Evolutionary conservation across 2,888 invertebrate genomes (phyloP), one percentile per base, ranked within the genome.

Genomic region (Phortica okadai): DNA sequence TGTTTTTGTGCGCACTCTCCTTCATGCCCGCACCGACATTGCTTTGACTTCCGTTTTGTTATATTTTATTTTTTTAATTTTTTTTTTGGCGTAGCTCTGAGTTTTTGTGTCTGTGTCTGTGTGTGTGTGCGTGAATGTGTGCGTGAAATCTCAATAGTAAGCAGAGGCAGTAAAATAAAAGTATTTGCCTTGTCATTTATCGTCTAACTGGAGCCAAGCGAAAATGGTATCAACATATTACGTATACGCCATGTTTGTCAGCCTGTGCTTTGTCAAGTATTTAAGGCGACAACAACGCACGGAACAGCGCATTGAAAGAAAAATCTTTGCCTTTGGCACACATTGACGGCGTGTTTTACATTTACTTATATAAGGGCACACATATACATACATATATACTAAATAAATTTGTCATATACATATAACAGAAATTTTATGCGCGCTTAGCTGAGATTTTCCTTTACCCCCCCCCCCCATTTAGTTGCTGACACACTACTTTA

Each of bases 181-280:
- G 76, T 62, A 82, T 82, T 74, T 83, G 85, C 86, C 81, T 82
- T 80, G 88, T 88, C 82, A 82, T 80, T 77, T 74, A 72, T 87
- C 87, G 86, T 84, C 86, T 87, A 86, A 86, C 86, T 88, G 86
- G 88, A 85, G 86, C 86, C 86, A 76, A 76, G 50, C 50, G 8
- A 14, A 50, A 14, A 8, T 50, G 50, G 5, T 11, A 50, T 14
- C 50, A 50, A 50, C 79, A 84, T 87, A 84, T 85, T 87, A 84
- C 56, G 50, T 50, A 72, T 54, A 75, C 41, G 56, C 70, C 16
- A 14, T 41, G 66, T 66, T 66, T 21, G 21, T 21, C 21, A 21
- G 21, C 21, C 21, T 21, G 62, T 11, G 33, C 33, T 33, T 42
- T 62, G 21, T 45, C 11, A 66, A 74, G 41, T 62, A 54, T 58